Percentiles rank a stretch among this genome's conserved stretches.
phyloP scores from a whole-genome alignment of 1,140 invertebrate species.

The Planococcus citri region DNA sequence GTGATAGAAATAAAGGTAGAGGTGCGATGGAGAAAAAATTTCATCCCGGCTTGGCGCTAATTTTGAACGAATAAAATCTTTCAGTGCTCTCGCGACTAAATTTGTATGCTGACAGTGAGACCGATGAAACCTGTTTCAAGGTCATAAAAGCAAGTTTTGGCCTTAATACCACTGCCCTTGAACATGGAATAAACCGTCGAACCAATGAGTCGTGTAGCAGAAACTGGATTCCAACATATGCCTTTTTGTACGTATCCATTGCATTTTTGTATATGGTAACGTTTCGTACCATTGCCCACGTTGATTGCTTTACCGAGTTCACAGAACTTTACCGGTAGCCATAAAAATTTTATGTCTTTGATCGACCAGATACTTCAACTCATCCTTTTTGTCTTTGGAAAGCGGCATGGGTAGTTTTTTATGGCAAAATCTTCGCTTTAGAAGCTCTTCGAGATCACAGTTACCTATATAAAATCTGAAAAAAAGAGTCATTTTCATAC shows the following conservation, averaged over 20 bases:
- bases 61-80: not conserved
- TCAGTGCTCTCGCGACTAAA: not conserved
- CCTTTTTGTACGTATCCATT: not conserved
- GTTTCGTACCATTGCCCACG: constrained; percentile 16
- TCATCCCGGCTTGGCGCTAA: too few species aligned
- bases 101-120: not conserved
- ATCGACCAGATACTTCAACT: too few species aligned
- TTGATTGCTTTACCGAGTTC: not conserved
- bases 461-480: too few species aligned
- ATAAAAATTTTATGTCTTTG: not conserved
- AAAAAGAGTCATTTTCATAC: too few species aligned
- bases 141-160: constrained; percentile 13
- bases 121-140: constrained; percentile 10
- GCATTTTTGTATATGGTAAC: not conserved
- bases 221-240: constrained; percentile 16
- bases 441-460: too few species aligned
- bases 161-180: constrained; percentile 10
- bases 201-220: constrained; percentile 7
- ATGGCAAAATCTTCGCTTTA: too few species aligned
- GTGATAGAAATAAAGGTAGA: too few species aligned
- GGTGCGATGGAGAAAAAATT: too few species aligned
- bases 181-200: not conserved
- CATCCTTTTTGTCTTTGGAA: too few species aligned
- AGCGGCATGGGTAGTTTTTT: too few species aligned
- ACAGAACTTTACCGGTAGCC: not conserved